phyloP scores from a whole-genome alignment of 2,888 invertebrate genomes.

The Caenorhabditis parvicauda region DNA sequence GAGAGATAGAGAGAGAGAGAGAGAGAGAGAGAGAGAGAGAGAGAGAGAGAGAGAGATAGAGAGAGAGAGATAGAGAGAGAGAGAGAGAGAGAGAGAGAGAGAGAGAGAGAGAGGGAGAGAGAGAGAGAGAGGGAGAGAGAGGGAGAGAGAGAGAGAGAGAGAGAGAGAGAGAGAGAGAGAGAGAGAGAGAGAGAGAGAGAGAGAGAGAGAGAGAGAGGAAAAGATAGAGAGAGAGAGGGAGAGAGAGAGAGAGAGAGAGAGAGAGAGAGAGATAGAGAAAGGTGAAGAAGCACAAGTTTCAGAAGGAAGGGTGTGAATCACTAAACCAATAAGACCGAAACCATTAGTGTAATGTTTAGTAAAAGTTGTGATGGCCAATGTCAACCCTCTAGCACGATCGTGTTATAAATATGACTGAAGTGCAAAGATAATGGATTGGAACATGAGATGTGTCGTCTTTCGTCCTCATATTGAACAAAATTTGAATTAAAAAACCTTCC shows the following conservation, averaged over 20 bases:
- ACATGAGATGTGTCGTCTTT: too few species aligned
- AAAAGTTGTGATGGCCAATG: too few species aligned
- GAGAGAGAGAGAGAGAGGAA: slow-evolving; percentile 10
- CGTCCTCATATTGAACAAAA: too few species aligned
- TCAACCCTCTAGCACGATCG: too few species aligned
- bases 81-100: slow-evolving; percentile 6
- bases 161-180: slow-evolving; percentile 2
- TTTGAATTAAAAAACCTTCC: too few species aligned
- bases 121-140: slow-evolving; percentile 4
- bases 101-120: slow-evolving; percentile 5
- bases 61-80: slow-evolving; percentile 6
- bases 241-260: slow-evolving; percentile 15
- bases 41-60: slow-evolving; percentile 11
- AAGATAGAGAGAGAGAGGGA: neutral
- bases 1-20: slow-evolving; percentile 8
- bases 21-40: slow-evolving; percentile 17
- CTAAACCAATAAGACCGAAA: too few species aligned
- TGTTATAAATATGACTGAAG: too few species aligned
- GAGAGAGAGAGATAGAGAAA: neutral
- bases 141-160: slow-evolving; percentile 3
- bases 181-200: slow-evolving; percentile 3
- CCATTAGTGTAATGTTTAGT: too few species aligned
- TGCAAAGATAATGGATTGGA: too few species aligned
- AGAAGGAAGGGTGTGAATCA: slow-evolving; percentile 4
- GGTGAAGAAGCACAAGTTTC: slow-evolving; percentile 2